phyloP scores from a whole-genome alignment of 2,888 invertebrate genomes.

The Nysson spinosus region DNA sequence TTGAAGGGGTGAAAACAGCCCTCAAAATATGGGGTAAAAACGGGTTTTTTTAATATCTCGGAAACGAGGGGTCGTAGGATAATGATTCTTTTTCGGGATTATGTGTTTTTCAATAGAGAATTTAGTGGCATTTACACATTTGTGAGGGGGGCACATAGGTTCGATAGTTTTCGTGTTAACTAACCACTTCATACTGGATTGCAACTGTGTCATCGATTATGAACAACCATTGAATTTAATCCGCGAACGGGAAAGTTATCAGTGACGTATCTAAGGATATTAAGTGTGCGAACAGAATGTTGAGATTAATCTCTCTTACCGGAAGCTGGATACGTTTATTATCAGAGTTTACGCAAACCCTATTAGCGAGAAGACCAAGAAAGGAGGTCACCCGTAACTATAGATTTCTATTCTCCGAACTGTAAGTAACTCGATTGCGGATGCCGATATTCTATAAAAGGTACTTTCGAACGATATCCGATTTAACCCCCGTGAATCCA shows the following conservation, averaged over 20 bases:
- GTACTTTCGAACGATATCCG: conserved; percentile 29
- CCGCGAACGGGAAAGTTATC: background rate
- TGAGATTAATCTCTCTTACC: conserved; percentile 33
- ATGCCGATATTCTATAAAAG: conserved; percentile 32
- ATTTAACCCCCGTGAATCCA: conserved; percentile 8
- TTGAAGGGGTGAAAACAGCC: no score
- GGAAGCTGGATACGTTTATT: conserved; percentile 39
- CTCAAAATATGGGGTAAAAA: no score
- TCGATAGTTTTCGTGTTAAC: no score
- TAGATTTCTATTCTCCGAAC: conserved; percentile 35
- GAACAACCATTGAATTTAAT: no score
- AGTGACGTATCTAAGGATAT: background rate
- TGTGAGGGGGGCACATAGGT: no score
- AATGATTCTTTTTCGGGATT: no score
- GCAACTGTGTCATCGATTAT: no score
- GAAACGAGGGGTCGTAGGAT: no score
- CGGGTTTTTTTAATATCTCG: no score
- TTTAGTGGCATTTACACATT: no score
- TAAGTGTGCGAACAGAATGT: conserved; percentile 2
- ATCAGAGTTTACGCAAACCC: conserved; percentile 40
- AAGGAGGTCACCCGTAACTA: conserved; percentile 41
- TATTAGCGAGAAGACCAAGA: conserved; percentile 25
- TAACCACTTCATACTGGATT: no score
- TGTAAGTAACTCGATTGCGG: conserved; percentile 44
- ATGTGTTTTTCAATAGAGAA: no score